Conservation (phyloP, 2,888 invertebrate species). For the Amblyjoppa fuscipennis region DNA sequence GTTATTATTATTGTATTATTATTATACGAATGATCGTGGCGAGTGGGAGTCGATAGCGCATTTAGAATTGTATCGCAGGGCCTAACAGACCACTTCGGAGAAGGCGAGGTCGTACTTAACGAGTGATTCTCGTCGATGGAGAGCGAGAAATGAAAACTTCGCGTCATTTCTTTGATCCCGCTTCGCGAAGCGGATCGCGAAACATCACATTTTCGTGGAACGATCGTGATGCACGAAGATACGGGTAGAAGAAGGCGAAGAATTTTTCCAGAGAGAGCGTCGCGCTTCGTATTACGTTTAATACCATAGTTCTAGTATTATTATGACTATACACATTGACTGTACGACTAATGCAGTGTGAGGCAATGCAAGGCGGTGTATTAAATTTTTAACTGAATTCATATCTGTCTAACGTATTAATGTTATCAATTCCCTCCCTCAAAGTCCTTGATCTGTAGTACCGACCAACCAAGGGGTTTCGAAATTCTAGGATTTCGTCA, state of each 20-base stretch:
- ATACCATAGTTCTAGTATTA: conserved; percentile 51
- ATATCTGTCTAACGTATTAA: neutral
- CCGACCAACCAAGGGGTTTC: neutral
- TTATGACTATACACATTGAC: conserved; percentile 55
- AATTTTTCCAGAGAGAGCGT: neutral
- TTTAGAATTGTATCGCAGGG: neutral
- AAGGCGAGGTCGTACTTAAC: conserved; percentile 18
- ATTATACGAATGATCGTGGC: conserved; percentile 17
- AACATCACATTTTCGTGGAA: neutral
- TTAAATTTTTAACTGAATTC: conserved; percentile 76
- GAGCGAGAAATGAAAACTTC: neutral
- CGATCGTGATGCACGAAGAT: neutral
- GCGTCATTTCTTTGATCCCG: neutral
- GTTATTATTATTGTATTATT: conserved; percentile 22
- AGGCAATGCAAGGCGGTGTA: conserved; percentile 70
- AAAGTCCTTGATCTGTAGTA: neutral
- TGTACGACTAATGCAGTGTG: conserved; percentile 57
- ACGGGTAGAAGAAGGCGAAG: neutral
- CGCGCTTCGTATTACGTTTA: conserved; percentile 54
- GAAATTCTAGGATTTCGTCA: neutral
- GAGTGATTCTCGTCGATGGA: neutral
- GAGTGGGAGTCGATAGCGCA: conserved; percentile 5
- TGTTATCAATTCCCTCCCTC: neutral
- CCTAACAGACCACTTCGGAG: neutral
- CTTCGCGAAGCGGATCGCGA: neutral